Evolutionary conservation across 2,888 invertebrate genomes (phyloP).

Genomic region (Yponomeuta plumbellus): DNA sequence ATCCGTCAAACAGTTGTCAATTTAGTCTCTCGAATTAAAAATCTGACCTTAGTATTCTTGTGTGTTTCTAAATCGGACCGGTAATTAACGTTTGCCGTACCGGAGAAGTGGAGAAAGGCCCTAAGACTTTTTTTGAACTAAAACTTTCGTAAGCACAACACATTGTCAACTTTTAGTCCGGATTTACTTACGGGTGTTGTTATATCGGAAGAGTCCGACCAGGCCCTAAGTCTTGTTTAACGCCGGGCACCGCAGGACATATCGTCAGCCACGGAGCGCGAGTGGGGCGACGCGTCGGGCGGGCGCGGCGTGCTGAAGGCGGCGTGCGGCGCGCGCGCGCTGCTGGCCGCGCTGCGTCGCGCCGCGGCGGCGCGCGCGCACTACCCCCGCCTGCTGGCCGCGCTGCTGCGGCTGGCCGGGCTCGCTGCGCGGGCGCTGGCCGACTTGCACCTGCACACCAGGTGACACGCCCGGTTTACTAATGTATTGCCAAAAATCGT

Average conservation of each 20-base stretch:
- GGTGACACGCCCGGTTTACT: slow-evolving; percentile 20
- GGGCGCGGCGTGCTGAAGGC: slow-evolving; percentile 39
- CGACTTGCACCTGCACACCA: slow-evolving; percentile 35
- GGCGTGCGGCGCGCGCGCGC: slow-evolving; percentile 24
- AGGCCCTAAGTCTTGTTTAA: neutral
- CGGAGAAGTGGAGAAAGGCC: too few species aligned
- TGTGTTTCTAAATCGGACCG: too few species aligned
- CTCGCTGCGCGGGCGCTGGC: slow-evolving; percentile 36
- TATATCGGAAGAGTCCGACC: too few species aligned
- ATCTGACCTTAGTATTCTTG: too few species aligned
- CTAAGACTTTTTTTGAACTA: too few species aligned
- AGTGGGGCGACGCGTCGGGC: slow-evolving; percentile 42
- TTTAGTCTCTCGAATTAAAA: too few species aligned
- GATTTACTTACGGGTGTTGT: too few species aligned
- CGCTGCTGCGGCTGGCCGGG: slow-evolving; percentile 30
- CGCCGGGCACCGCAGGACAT: slow-evolving; percentile 53
- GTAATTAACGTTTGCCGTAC: too few species aligned
- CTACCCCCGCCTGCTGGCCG: slow-evolving; percentile 31
- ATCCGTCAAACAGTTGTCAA: too few species aligned
- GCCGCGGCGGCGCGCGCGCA: slow-evolving; percentile 25
- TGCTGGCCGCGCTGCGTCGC: slow-evolving; percentile 30
- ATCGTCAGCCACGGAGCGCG: slow-evolving; percentile 32
- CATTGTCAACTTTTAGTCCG: too few species aligned
- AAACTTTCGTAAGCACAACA: too few species aligned
- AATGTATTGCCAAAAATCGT: too few species aligned